Conservation (phyloP, 2,888 invertebrate species). For the Rhyacophila evoluta region DNA sequence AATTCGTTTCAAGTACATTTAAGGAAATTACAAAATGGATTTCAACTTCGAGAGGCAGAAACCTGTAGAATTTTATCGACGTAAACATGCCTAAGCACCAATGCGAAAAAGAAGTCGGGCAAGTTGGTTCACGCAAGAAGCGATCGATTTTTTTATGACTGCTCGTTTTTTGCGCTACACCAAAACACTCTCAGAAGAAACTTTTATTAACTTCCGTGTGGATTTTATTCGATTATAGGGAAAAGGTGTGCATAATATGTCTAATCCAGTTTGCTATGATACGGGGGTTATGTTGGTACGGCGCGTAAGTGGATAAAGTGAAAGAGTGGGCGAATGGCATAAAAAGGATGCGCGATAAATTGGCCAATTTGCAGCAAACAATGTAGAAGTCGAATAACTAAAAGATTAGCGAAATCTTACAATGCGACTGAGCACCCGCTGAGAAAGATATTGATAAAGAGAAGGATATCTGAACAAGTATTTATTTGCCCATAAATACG, state of each 20-base stretch:
- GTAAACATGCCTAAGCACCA: background rate
- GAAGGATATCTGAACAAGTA: too few species aligned
- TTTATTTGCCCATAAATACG: too few species aligned
- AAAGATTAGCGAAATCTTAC: background rate
- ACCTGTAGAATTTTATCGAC: slow-evolving; percentile 22
- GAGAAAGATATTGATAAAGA: too few species aligned
- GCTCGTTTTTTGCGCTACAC: slow-evolving; percentile 8
- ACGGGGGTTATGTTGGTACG: background rate
- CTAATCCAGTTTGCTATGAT: slow-evolving; percentile 9
- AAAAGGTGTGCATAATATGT: slow-evolving; percentile 19
- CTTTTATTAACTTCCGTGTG: background rate
- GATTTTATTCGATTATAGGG: slow-evolving; percentile 6
- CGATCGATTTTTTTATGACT: slow-evolving; percentile 13
- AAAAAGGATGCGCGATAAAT: slow-evolving; percentile 16
- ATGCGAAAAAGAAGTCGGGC: background rate
- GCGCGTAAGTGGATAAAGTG: slow-evolving; percentile 21
- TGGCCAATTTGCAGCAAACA: slow-evolving; percentile 24
- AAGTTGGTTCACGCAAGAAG: background rate
- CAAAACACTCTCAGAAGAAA: background rate
- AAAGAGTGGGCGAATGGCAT: slow-evolving; percentile 14
- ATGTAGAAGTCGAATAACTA: slow-evolving; percentile 22
- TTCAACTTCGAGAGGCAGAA: background rate
- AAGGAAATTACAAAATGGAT: background rate
- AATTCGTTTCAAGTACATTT: too few species aligned
- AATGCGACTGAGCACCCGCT: background rate